Evolutionary conservation across 2,797 vertebrate species (phyloP).

Genomic region (Dallia pectoralis): DNA sequence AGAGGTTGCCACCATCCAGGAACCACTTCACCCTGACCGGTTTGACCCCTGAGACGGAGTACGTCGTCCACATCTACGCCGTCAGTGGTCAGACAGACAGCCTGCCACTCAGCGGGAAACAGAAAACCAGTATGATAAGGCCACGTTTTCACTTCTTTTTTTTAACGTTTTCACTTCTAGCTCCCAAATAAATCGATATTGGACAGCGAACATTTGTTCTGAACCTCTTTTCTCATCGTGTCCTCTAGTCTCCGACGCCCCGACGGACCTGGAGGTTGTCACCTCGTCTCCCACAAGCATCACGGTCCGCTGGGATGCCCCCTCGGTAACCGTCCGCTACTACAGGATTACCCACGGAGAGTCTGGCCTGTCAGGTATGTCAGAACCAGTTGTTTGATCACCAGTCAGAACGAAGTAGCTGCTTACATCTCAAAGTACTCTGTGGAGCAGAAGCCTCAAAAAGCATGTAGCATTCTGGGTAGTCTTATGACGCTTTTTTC

Average conservation of each 20-base stretch:
- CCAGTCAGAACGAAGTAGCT: too few species aligned
- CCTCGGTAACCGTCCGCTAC: constrained; percentile 91
- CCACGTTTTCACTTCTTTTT: not conserved
- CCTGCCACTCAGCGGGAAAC: constrained; percentile 81
- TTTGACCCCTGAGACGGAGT: constrained; percentile 85
- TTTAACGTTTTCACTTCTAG: too few species aligned
- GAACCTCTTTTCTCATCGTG: not conserved
- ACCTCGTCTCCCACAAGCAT: constrained; percentile 85
- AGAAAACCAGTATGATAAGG: constrained; percentile 86
- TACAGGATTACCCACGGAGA: constrained; percentile 93
- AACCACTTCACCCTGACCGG: constrained; percentile 92
- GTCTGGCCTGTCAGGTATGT: constrained; percentile 72
- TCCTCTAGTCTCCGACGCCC: constrained; percentile 90
- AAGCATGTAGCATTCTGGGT: too few species aligned
- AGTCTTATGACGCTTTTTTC: too few species aligned
- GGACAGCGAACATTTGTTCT: too few species aligned
- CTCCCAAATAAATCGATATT: too few species aligned
- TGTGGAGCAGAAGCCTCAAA: too few species aligned
- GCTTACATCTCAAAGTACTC: too few species aligned
- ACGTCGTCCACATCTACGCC: constrained; percentile 84
- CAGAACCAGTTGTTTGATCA: not conserved
- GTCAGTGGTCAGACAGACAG: constrained; percentile 82
- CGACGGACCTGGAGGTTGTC: constrained; percentile 87
- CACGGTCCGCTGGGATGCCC: constrained; percentile 89
- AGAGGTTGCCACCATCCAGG: constrained; percentile 87